Conservation (phyloP, 2,888 invertebrate genomes). For the Nephrotoma flavescens region DNA sequence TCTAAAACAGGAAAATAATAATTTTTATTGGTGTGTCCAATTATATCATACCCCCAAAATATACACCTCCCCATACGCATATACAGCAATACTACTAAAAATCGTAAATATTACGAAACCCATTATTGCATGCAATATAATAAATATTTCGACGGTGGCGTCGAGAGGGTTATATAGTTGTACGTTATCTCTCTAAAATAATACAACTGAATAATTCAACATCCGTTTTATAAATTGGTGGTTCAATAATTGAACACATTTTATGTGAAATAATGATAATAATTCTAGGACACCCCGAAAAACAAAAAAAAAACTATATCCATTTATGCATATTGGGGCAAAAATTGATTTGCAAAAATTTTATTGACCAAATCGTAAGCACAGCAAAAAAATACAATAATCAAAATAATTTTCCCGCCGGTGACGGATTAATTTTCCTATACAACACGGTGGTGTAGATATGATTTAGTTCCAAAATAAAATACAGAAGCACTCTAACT, state of each 20-base stretch:
- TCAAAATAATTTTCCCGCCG: neutral
- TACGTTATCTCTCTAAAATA: neutral
- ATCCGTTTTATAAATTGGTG: neutral
- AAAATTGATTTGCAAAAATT: neutral
- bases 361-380: neutral
- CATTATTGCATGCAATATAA: neutral
- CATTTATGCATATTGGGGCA: neutral
- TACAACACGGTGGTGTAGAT: neutral
- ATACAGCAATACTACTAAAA: neutral
- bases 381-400: neutral
- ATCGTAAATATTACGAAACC: neutral
- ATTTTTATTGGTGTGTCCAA: neutral
- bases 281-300: neutral
- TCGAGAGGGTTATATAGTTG: neutral
- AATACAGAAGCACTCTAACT: neutral
- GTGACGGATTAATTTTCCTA: neutral
- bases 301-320: too few species aligned
- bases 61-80: neutral
- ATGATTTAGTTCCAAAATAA: neutral
- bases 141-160: neutral
- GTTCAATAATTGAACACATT: neutral
- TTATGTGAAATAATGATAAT: neutral
- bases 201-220: neutral
- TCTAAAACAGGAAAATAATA: neutral
- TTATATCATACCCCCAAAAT: neutral